Conservation (phyloP, 1,140 invertebrate genomes). For the Andrena cerasifolii region DNA sequence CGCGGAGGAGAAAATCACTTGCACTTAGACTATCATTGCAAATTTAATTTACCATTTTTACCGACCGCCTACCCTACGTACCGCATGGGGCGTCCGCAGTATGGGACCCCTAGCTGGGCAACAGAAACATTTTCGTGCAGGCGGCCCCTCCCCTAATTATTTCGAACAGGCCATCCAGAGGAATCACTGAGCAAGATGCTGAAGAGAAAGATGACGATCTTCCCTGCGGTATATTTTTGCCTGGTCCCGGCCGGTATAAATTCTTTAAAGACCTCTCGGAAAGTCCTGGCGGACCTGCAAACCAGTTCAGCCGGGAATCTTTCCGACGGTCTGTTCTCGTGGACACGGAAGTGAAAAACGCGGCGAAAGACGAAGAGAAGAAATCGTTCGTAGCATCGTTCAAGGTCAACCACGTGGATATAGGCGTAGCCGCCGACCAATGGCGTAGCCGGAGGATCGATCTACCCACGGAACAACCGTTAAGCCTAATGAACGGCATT, state of each 20-base stretch:
- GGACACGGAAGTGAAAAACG: conserved; percentile 56
- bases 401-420: conserved; percentile 62
- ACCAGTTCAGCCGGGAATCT: conserved; percentile 44
- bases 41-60: too few species aligned
- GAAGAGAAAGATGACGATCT: too few species aligned
- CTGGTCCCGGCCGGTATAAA: conserved; percentile 9
- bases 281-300: conserved; percentile 36
- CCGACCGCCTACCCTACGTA: too few species aligned
- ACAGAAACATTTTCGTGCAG: too few species aligned
- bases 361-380: conserved; percentile 51
- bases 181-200: too few species aligned
- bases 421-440: conserved; percentile 44
- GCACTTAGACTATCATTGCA: too few species aligned
- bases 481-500: conserved; percentile 33
- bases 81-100: too few species aligned
- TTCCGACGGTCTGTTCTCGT: conserved; percentile 41
- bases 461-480: conserved; percentile 27
- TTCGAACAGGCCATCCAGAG: too few species aligned
- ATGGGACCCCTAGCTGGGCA: too few species aligned
- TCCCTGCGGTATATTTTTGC: conserved; percentile 23
- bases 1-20: too few species aligned
- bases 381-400: conserved; percentile 59
- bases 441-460: conserved; percentile 44
- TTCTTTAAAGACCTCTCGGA: conserved; percentile 19
- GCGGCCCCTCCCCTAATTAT: too few species aligned